phyloP scores from a whole-genome alignment of 2,888 invertebrate genomes.

The Arctia plantaginis region DNA sequence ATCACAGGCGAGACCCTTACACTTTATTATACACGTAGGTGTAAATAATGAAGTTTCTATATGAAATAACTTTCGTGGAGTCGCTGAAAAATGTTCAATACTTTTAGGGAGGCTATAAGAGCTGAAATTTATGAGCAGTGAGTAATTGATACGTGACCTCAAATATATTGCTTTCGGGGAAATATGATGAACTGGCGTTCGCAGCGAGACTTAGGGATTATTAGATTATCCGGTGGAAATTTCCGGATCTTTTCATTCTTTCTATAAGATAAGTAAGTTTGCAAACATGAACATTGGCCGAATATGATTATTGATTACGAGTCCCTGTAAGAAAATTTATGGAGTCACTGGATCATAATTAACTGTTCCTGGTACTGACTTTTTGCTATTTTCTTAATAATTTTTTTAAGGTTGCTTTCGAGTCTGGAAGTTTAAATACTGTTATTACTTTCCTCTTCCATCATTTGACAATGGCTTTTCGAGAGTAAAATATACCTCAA shows the following conservation, averaged over 20 bases:
- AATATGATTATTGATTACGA: not conserved
- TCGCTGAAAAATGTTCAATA: conserved; percentile 15
- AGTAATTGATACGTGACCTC: conserved; percentile 10
- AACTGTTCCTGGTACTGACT: not conserved
- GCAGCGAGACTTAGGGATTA: not conserved
- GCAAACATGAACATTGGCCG: not conserved
- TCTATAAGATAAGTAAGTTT: not conserved
- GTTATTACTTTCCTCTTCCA: not conserved
- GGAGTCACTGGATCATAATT: not conserved
- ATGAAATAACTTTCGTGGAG: conserved; percentile 4
- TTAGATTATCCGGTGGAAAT: not conserved
- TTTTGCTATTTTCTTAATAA: not conserved
- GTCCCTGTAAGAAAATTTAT: not conserved
- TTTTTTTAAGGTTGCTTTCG: not conserved
- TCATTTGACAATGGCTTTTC: too few relatives aligned
- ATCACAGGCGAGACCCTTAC: not conserved
- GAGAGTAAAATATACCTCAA: too few relatives aligned
- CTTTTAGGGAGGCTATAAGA: conserved; percentile 1
- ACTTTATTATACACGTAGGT: not conserved
- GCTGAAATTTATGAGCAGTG: conserved; percentile 15
- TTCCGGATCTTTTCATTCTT: not conserved
- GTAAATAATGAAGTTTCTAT: conserved; percentile 7
- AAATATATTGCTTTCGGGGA: not conserved
- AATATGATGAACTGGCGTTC: conserved; percentile 11
- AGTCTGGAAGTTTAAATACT: not conserved